phyloP scores from a whole-genome alignment of 2,797 vertebrate species.

The Thripadectes ignobilis region DNA sequence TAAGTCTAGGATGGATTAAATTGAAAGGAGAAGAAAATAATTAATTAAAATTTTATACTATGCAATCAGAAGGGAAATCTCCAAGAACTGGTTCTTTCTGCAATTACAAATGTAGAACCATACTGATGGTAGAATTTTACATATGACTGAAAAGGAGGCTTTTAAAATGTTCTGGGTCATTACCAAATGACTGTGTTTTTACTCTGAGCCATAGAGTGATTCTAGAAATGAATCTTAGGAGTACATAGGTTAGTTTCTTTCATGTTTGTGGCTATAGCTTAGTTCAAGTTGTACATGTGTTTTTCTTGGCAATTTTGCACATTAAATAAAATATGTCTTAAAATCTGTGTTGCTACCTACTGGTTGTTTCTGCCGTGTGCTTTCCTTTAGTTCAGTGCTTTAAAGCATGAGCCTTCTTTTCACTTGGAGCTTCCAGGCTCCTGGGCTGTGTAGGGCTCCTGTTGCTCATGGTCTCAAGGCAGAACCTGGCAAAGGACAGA shows the following conservation, averaged over 20 bases:
- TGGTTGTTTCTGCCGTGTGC: not conserved
- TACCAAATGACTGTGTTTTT: not conserved
- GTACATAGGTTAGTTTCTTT: not conserved
- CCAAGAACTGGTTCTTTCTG: not conserved
- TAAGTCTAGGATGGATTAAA: not conserved
- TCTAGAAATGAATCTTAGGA: not conserved
- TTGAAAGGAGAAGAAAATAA: not conserved
- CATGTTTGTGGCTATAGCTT: constrained; percentile 33
- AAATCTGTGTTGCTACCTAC: not conserved
- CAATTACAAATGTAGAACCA: not conserved
- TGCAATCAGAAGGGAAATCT: constrained; percentile 42
- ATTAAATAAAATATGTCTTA: constrained; percentile 61
- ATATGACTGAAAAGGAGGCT: not conserved
- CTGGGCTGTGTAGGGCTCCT: not conserved
- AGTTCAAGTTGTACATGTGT: constrained; percentile 25
- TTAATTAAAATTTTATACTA: not conserved
- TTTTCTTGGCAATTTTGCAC: constrained; percentile 51
- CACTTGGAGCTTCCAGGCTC: not conserved
- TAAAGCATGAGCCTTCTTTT: not conserved
- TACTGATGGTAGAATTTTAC: not conserved
- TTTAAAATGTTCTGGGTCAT: constrained; percentile 13
- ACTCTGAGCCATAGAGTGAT: constrained; percentile 4
- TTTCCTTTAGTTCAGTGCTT: not conserved
- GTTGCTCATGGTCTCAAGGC: not conserved
- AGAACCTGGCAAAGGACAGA: not conserved